A percentile compares a stretch with the other conserved stretches of the same genome.
phyloP scores from a whole-genome alignment of 2,888 invertebrate genomes.

The Drosophila rellima region DNA sequence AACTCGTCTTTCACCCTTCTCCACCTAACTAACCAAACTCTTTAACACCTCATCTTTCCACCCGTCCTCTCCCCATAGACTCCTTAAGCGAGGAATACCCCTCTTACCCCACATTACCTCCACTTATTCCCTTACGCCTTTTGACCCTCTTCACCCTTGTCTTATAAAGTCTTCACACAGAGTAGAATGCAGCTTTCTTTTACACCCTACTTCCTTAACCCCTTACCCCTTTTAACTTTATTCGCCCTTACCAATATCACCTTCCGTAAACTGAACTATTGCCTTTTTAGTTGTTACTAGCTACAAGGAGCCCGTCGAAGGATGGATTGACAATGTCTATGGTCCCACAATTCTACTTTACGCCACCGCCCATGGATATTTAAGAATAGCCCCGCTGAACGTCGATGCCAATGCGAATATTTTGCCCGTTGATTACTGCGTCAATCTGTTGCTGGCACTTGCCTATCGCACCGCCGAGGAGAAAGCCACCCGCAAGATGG shows the following conservation, averaged over 20 bases:
- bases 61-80: too few species aligned
- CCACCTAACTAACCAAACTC: too few species aligned
- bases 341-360: conserved; percentile 87
- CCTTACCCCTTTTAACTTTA: too few species aligned
- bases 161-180: too few species aligned
- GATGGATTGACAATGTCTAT: conserved; percentile 91
- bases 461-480: conserved; percentile 85
- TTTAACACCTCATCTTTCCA: too few species aligned
- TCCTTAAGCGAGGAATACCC: too few species aligned
- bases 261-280: background rate
- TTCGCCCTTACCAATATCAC: too few species aligned
- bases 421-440: conserved; percentile 86
- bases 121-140: too few species aligned
- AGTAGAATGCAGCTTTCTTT: too few species aligned
- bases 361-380: conserved; percentile 88
- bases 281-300: conserved; percentile 78
- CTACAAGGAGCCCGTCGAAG: conserved; percentile 87
- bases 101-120: too few species aligned
- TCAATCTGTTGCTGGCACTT: conserved; percentile 85
- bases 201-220: background rate
- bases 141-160: background rate
- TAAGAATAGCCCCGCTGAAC: conserved; percentile 85
- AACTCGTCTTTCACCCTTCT: too few species aligned
- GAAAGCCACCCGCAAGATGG: background rate
- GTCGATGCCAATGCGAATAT: conserved; percentile 82